A percentile compares a stretch with the other conserved stretches of the same genome.
These are phyloP conservation scores for Embidobia sp. DNA, from an alignment of 2,888 invertebrate species.

Conservation along the genomic window DNA sequence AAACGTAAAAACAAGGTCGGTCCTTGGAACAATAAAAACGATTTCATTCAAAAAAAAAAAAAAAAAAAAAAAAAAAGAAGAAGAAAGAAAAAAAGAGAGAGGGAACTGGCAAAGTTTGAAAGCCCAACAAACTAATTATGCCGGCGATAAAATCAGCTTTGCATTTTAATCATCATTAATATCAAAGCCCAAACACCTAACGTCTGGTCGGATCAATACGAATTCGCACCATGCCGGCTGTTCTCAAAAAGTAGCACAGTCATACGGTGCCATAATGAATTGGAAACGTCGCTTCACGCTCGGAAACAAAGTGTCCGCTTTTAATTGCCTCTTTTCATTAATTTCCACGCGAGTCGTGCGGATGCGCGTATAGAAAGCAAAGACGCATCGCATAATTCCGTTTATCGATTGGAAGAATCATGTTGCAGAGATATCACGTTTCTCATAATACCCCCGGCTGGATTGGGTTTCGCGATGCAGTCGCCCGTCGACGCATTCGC, in stretches of 20 bases:
- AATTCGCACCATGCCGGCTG: constrained; percentile 35
- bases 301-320: constrained; percentile 18
- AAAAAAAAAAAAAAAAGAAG: no score
- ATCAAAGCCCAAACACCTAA: constrained; percentile 38
- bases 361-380: not conserved
- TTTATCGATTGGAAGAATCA: constrained; percentile 41
- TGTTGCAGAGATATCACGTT: constrained; percentile 32
- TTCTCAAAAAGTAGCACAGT: constrained; percentile 33
- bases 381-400: constrained; percentile 20
- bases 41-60: no score
- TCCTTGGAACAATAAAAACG: no score
- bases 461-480: constrained; percentile 17
- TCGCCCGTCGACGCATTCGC: not conserved
- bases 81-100: not conserved
- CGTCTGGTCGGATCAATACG: constrained; percentile 38
- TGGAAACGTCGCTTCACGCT: constrained; percentile 36
- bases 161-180: constrained; percentile 31
- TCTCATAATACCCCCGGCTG: constrained; percentile 18
- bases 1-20: no score
- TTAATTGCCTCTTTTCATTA: constrained; percentile 27
- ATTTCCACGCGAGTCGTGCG: constrained; percentile 11
- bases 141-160: constrained; percentile 26
- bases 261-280: constrained; percentile 29
- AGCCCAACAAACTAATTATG: no score
- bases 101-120: no score